These are phyloP conservation scores for Lapara coniferarum DNA, from an alignment of 2,888 invertebrate genomes.

Conservation along the genomic window DNA sequence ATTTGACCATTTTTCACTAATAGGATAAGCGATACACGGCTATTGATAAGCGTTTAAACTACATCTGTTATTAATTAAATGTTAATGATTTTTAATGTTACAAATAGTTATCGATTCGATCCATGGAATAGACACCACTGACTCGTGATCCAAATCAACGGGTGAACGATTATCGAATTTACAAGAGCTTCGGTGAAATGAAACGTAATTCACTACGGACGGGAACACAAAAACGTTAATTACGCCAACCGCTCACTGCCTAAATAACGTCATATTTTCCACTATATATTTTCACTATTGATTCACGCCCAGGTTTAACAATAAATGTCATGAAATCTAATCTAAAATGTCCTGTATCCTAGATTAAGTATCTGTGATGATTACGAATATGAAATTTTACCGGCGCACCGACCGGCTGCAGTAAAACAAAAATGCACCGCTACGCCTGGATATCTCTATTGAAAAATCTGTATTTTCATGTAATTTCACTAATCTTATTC, in stretches of 20 bases:
- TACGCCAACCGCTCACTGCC: constrained; percentile 61
- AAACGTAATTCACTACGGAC: constrained; percentile 76
- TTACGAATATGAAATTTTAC: constrained; percentile 28
- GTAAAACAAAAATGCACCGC: neutral
- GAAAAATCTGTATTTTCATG: neutral
- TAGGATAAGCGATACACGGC: constrained; percentile 66
- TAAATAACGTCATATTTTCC: constrained; percentile 29
- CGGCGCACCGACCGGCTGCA: constrained; percentile 30
- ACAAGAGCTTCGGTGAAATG: constrained; percentile 53
- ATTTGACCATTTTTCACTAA: constrained; percentile 55
- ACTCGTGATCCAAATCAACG: constrained; percentile 14
- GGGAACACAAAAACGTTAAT: constrained; percentile 74
- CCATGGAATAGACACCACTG: constrained; percentile 62
- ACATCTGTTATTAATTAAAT: constrained; percentile 47
- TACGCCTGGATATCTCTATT: neutral
- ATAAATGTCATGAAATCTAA: constrained; percentile 33
- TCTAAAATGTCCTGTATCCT: constrained; percentile 32
- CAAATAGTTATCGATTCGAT: constrained; percentile 60
- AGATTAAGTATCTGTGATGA: constrained; percentile 36
- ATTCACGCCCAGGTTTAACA: constrained; percentile 20
- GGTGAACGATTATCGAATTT: constrained; percentile 44
- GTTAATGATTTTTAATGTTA: constrained; percentile 45
- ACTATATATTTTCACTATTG: constrained; percentile 23
- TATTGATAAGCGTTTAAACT: constrained; percentile 64
- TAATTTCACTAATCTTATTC: neutral